Conservation (phyloP, 2,797 vertebrate species). For the Gorsachius magnificus region DNA sequence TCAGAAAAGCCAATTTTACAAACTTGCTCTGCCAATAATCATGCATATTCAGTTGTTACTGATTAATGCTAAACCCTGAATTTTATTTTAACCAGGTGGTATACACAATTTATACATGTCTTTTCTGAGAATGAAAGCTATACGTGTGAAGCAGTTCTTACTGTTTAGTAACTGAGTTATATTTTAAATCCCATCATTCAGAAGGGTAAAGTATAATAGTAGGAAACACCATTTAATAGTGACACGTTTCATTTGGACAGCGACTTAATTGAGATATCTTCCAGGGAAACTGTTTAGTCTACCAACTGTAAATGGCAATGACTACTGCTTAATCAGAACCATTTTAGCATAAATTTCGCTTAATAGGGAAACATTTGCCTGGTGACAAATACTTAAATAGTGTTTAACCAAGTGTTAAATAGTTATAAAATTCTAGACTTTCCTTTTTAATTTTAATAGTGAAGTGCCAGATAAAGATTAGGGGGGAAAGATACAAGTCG, state of each 20-base stretch:
- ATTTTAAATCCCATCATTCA: conserved; percentile 23
- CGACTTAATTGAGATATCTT: conserved; percentile 61
- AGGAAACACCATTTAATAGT: conserved; percentile 46
- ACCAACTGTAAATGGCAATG: conserved; percentile 65
- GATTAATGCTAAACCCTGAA: conserved; percentile 45
- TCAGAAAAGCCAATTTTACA: conserved; percentile 48
- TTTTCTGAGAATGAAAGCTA: conserved; percentile 21
- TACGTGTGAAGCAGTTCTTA: background rate
- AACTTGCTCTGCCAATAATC: conserved; percentile 32
- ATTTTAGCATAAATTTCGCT: conserved; percentile 60
- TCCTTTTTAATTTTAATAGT: conserved; percentile 57
- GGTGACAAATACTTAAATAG: conserved; percentile 65
- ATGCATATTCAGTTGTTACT: conserved; percentile 48
- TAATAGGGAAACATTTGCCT: conserved; percentile 63
- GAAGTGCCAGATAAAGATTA: conserved; percentile 41
- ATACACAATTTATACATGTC: background rate
- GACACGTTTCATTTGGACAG: conserved; percentile 54
- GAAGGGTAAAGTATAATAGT: conserved; percentile 25
- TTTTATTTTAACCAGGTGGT: conserved; percentile 23
- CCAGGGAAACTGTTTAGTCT: conserved; percentile 62
- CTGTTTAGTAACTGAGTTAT: conserved; percentile 15
- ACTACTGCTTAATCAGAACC: conserved; percentile 64
- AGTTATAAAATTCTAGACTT: conserved; percentile 47
- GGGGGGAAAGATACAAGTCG: background rate
- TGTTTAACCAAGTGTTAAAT: conserved; percentile 70